Evolutionary conservation across 1,140 invertebrate genomes (phyloP), one percentile per base, ranked within the genome.

Genomic region (Diabrotica virgifera): DNA sequence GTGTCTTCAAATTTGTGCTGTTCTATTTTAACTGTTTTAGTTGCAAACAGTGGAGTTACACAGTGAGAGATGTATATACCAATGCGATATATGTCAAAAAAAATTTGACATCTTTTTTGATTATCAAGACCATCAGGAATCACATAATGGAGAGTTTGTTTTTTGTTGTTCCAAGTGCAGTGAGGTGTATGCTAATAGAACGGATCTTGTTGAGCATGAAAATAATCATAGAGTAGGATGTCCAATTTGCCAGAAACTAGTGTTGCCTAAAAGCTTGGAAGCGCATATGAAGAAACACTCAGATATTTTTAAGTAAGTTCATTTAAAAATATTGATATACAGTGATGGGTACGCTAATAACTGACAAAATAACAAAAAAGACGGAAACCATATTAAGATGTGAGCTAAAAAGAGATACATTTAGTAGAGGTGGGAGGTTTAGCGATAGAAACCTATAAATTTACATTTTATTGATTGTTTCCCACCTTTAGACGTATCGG

Each of bases 231-330:
- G 55, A 51, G 37, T 67, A 10, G 11, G 57, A 11, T 67, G 66
- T 57, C 51, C 52, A 13, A 56, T 63, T 60, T 67, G 66, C 37
- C 35, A 64, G 2, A 36, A 56, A 5, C 37, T 60, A 51, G 62
- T 67, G 8, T 61, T 64, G 51, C 66, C 66, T 5, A 67, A 59
- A 14, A 67, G 66, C 52, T 51, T 67, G 13, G 37, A 40, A 11
- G 66, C 66, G 11, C 66, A 67, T 52, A 50, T 56, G 14, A 52
- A 60, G 8, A 67, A 60, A 13, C 66, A 67, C 37, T 60, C 66
- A 8, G 66, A 67, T 67, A 50, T 64, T 36, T 37, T 63, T 54
- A 67, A 64, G 66, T 67, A 61, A 60, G 65, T 62, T 5, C 2
- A 3, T 59, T 0, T 2, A n/a, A 11, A 37, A 4, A n/a, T 36